phyloP scores from a whole-genome alignment of 53 echinoderm and acorn worm species.

The Stichopus horrens region DNA sequence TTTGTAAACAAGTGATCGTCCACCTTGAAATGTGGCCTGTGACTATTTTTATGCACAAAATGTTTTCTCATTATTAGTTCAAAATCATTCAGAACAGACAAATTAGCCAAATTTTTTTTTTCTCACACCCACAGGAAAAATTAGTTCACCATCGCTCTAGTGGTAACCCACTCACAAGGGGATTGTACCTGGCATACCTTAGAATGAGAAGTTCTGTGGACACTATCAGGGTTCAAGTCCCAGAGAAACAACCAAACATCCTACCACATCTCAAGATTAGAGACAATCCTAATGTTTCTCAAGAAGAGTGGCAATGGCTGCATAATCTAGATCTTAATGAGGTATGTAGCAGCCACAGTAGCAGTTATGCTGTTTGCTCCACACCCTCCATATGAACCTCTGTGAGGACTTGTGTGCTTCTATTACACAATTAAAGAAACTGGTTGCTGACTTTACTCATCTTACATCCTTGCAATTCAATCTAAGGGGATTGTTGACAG shows the following conservation, averaged over 20 bases:
- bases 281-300: slow-evolving; percentile 90
- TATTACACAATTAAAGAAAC: too few species aligned
- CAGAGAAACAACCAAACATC: slow-evolving; percentile 88
- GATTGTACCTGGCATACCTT: slow-evolving; percentile 93
- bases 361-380: too few species aligned
- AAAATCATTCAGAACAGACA: not conserved
- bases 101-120: slow-evolving; percentile 2
- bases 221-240: slow-evolving; percentile 92
- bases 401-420: too few species aligned
- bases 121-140: slow-evolving; percentile 69
- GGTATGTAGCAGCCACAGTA: slow-evolving; percentile 54
- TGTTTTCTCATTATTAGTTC: not conserved
- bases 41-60: not conserved
- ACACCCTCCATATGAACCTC: too few species aligned
- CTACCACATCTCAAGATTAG: slow-evolving; percentile 91
- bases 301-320: slow-evolving; percentile 98
- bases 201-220: slow-evolving; percentile 92
- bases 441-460: too few species aligned
- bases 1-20: too few species aligned
- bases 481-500: too few species aligned
- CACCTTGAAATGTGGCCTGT: not conserved
- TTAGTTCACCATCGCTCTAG: slow-evolving; percentile 88
- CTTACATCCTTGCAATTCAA: too few species aligned
- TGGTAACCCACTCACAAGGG: slow-evolving; percentile 69
- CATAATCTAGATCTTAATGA: slow-evolving; percentile 87